Base-by-base conservation (phyloP, 2,113 vertebrate genomes). In the Cinclus cinclus region DNA sequence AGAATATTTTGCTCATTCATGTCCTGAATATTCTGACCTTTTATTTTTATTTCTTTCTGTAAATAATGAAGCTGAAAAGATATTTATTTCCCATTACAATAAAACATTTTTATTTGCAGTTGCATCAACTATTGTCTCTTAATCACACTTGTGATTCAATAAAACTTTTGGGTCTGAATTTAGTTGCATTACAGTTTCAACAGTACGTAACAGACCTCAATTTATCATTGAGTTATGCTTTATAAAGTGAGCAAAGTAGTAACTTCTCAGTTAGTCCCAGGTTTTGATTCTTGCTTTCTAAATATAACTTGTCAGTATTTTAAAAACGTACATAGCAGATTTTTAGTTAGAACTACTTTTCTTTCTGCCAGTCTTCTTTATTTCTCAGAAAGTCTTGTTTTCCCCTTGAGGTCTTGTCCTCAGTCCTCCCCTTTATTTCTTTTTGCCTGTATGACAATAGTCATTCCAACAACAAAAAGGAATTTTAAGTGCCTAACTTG, bases 11-110 rank as follows among this genome's bases (percentile, higher is more conserved):
- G 98, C 91, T 99, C 98, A 55, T 33, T 95, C 59, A 97, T 98
- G 82, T 97, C 98, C 92, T 98, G 97, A 94, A 98, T 98, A 64
- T 75, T 98, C 94, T 98, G 96, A 67, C 81, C 96, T 96, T 97
- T 97, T 65, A 97, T 86, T 81, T 98, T 98, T 77, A 99, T 94
- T 91, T 99, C 98, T 95, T 98, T 98, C 97, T 99, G 98, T 87
- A 99, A 98, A 53, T 96, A 98, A 59, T 76, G 96, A 88, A 99
- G 88, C 99, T 99, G 96, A 90, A 89, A 94, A 94, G 39, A 97
- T 7, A 97, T 71, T 89, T 35, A 82, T 84, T 86, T 87, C 60
- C 64, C 56, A 94, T 96, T 94, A 94, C 6, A 96, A 91, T 35
- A 31, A 60, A 69, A 60, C 13, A 86, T 42, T 83, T 83, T 49